Percentiles rank a stretch among this genome's conserved stretches.
Conservation (phyloP, 2,888 invertebrate species). For the Nomada ferruginata region DNA sequence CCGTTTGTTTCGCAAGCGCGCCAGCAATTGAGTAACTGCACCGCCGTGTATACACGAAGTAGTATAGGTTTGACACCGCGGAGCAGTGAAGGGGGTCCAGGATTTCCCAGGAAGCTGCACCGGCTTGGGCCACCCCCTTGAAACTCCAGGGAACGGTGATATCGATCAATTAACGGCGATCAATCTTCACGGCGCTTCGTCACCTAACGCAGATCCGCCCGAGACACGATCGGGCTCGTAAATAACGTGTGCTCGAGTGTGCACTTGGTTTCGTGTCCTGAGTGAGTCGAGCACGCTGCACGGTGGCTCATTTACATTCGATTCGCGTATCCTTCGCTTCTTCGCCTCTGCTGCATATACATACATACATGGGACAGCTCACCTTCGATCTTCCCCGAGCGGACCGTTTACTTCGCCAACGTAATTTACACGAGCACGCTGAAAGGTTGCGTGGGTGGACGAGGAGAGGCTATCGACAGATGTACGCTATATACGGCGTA, state of each 20-base stretch:
- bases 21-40: slow-evolving; percentile 52
- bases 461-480: slow-evolving; percentile 47
- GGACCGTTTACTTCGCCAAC: slow-evolving; percentile 29
- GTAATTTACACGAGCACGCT: slow-evolving; percentile 40
- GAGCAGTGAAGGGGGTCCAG: slow-evolving; percentile 2
- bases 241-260: slow-evolving; percentile 3
- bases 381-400: not conserved
- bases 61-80: not conserved
- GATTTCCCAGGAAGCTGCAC: not conserved
- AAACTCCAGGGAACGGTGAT: not conserved
- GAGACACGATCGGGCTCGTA: slow-evolving; percentile 4
- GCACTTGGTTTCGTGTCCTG: not conserved
- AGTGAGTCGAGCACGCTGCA: not conserved
- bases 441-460: slow-evolving; percentile 56
- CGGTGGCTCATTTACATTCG: slow-evolving; percentile 37
- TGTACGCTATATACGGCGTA: slow-evolving; percentile 49
- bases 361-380: not conserved
- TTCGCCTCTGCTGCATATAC: not conserved
- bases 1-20: slow-evolving; percentile 48
- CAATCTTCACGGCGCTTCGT: slow-evolving; percentile 7
- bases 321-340: not conserved
- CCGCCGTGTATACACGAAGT: not conserved
- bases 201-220: slow-evolving; percentile 4
- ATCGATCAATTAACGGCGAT: slow-evolving; percentile 30
- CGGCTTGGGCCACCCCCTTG: not conserved